Conservation (phyloP, 2,113 vertebrate genomes). For the Microcebus jonahi region DNA sequence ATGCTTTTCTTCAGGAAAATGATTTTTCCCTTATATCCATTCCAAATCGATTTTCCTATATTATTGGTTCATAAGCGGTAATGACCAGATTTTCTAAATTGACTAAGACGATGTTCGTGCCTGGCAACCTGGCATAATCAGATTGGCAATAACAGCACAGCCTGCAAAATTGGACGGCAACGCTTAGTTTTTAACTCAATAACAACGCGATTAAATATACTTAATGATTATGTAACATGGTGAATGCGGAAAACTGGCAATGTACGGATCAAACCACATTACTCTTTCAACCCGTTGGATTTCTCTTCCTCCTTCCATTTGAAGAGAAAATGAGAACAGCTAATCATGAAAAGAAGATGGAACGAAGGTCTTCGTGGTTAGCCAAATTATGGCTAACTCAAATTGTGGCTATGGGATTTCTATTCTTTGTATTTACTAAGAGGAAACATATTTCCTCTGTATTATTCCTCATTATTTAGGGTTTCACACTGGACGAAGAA, state of each 20-base stretch:
- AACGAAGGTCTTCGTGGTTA: neutral
- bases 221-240: neutral
- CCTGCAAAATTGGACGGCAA: conserved; percentile 25
- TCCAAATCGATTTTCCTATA: conserved; percentile 44
- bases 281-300: conserved; percentile 3
- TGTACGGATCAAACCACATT: neutral
- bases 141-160: neutral
- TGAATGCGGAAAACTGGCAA: neutral
- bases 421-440: neutral
- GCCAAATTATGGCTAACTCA: neutral
- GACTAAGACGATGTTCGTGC: conserved; percentile 54
- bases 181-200: conserved; percentile 64
- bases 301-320: conserved; percentile 32
- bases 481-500: neutral
- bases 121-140: neutral
- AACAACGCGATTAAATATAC: conserved; percentile 54
- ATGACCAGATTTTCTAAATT: conserved; percentile 66
- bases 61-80: conserved; percentile 75
- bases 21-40: conserved; percentile 48
- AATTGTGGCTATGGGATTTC: neutral
- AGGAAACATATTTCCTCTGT: neutral
- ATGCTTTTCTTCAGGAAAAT: conserved; percentile 72
- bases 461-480: neutral
- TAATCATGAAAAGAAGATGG: neutral
- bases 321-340: neutral